Conservation (phyloP, 2,797 vertebrate species). For the Pangasius macronema region DNA sequence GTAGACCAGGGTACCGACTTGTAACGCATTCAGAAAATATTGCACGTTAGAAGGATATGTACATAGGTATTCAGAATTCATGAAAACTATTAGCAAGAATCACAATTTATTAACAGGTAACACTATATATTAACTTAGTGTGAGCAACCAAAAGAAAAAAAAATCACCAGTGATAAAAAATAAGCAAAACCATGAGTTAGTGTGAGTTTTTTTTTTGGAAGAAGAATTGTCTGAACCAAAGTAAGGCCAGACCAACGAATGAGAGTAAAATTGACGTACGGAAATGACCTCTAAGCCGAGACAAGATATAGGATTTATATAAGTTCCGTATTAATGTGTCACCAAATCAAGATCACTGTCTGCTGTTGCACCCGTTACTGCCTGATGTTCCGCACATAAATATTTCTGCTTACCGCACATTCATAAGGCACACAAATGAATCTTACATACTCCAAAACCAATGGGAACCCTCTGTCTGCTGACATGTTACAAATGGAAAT, state of each 20-base stretch:
- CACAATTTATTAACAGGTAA: not conserved
- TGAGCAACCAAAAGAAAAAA: not conserved
- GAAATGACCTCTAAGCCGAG: no score
- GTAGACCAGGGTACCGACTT: no score
- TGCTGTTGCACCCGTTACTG: not conserved
- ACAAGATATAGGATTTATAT: no score
- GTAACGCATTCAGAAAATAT: constrained; percentile 39
- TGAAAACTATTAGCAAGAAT: not conserved
- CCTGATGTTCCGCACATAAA: not conserved
- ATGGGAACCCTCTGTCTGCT: not conserved
- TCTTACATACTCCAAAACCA: constrained; percentile 11
- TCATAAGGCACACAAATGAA: not conserved
- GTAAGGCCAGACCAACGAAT: not conserved
- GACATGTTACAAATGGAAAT: constrained; percentile 6
- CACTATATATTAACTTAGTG: not conserved
- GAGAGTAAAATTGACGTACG: no score
- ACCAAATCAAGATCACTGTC: not conserved
- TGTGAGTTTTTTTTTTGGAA: not conserved
- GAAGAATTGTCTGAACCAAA: not conserved
- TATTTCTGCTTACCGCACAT: not conserved
- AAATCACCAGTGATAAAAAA: not conserved
- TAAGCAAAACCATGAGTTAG: not conserved
- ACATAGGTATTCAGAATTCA: not conserved
- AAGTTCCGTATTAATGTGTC: no score
- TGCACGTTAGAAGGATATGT: not conserved